phyloP scores from a whole-genome alignment of 2,888 invertebrate species.

The Perizoma flavofasciatum region DNA sequence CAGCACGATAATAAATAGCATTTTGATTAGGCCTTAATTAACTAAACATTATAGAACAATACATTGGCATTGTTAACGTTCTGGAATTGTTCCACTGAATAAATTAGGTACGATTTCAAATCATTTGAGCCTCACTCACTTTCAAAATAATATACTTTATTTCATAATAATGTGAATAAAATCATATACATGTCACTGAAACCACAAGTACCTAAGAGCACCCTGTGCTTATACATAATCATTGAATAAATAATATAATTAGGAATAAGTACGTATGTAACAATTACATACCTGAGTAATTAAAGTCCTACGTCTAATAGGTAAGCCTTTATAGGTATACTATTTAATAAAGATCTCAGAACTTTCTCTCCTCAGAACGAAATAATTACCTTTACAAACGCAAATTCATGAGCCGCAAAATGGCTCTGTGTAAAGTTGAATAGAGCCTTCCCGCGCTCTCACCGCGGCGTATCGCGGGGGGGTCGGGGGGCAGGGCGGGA shows the following conservation, averaged over 20 bases:
- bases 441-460: slow-evolving; percentile 17
- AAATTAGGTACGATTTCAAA: slow-evolving; percentile 15
- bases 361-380: slow-evolving; percentile 17
- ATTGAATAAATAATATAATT: too few relatives aligned
- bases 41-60: slow-evolving; percentile 25
- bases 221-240: too few relatives aligned
- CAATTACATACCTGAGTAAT: too few relatives aligned
- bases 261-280: too few relatives aligned
- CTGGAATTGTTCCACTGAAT: slow-evolving; percentile 26
- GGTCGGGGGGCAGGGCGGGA: background rate
- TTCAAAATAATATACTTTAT: too few relatives aligned
- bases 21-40: slow-evolving; percentile 32
- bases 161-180: too few relatives aligned
- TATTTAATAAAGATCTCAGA: slow-evolving; percentile 15
- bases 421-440: slow-evolving; percentile 8
- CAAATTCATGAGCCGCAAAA: slow-evolving; percentile 27
- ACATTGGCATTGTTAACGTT: slow-evolving; percentile 25
- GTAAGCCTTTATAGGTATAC: too few relatives aligned
- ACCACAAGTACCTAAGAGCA: too few relatives aligned
- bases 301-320: too few relatives aligned
- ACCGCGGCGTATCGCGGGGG: background rate
- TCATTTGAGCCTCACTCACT: background rate
- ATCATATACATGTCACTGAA: too few relatives aligned
- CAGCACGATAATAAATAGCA: slow-evolving; percentile 29
- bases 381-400: slow-evolving; percentile 22